These are phyloP conservation scores for Rhea americana DNA, from an alignment of 2,113 vertebrate genomes.

Conservation along the genomic window DNA sequence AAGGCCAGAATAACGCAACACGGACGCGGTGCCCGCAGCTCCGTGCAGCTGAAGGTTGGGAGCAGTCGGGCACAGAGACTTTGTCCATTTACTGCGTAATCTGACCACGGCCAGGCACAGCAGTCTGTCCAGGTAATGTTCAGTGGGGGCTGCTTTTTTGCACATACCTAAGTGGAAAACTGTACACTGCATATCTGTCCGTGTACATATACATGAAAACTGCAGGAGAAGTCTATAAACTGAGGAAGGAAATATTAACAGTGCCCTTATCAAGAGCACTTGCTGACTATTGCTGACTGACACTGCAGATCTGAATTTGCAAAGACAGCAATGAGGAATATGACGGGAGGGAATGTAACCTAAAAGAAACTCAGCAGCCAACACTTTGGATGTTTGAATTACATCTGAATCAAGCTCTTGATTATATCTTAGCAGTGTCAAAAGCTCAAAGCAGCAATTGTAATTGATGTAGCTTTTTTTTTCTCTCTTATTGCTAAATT, in stretches of 20 bases:
- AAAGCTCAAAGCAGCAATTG: slow-evolving; percentile 44
- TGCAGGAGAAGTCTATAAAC: background rate
- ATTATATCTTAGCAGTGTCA: slow-evolving; percentile 40
- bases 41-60: background rate
- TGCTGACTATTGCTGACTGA: slow-evolving; percentile 23
- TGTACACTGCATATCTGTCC: background rate
- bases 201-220: background rate
- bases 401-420: slow-evolving; percentile 31
- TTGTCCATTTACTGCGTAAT: background rate
- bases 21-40: background rate
- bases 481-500: slow-evolving; percentile 6
- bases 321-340: slow-evolving; percentile 32
- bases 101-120: background rate
- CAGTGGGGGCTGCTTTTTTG: background rate
- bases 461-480: background rate
- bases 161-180: rapidly evolving
- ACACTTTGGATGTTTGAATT: background rate
- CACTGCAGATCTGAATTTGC: slow-evolving; percentile 27
- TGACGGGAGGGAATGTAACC: slow-evolving; percentile 4
- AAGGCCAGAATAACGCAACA: background rate
- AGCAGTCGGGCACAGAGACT: background rate
- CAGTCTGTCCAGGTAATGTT: background rate
- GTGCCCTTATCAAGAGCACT: background rate
- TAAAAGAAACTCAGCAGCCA: slow-evolving; percentile 23
- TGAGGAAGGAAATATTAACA: background rate